These are phyloP conservation scores for Siniperca knerii DNA, from an alignment of 2,113 vertebrate species.

Conservation along the genomic window DNA sequence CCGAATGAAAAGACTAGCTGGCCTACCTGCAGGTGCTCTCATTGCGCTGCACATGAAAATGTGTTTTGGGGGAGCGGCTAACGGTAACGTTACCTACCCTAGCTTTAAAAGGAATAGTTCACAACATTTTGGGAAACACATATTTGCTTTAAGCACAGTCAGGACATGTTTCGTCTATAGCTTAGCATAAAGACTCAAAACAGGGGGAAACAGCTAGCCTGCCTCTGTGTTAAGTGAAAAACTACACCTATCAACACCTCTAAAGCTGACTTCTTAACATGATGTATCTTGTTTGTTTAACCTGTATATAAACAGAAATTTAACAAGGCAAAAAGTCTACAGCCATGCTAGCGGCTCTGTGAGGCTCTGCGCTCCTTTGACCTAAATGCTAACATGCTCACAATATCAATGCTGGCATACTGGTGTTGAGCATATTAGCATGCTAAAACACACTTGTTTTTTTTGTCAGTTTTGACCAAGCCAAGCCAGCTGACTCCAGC, in stretches of 20 bases:
- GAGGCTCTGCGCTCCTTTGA: background rate
- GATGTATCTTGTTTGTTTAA: too few species aligned
- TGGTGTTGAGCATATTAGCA: background rate
- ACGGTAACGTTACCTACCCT: too few species aligned
- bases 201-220: too few species aligned
- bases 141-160: too few species aligned
- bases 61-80: too few species aligned
- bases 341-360: background rate
- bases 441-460: background rate
- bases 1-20: too few species aligned
- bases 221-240: too few species aligned
- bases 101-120: too few species aligned
- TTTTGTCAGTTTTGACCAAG: background rate
- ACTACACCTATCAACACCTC: background rate
- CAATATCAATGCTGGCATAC: background rate
- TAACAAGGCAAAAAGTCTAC: background rate
- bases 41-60: too few species aligned
- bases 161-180: too few species aligned
- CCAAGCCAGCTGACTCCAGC: background rate
- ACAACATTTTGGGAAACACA: too few species aligned
- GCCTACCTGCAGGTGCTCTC: too few species aligned
- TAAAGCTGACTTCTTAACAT: background rate
- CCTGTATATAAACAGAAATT: background rate
- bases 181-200: background rate
- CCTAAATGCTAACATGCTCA: background rate